Conservation (phyloP, 2,888 invertebrate species). For the Quadriops clusia region DNA sequence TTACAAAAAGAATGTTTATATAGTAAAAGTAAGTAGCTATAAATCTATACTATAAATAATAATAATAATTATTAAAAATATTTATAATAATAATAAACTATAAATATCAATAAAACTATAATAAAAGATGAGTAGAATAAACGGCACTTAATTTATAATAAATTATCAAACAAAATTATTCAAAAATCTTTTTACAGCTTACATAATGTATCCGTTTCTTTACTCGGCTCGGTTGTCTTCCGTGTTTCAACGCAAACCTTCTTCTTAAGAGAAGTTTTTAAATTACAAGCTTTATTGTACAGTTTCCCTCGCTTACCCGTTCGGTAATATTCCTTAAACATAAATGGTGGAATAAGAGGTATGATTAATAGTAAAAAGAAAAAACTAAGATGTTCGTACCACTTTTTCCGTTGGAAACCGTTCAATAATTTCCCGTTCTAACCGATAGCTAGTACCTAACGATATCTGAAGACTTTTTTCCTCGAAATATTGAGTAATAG, state of each 20-base stretch:
- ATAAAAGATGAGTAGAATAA: slow-evolving; percentile 2
- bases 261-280: slow-evolving; percentile 8
- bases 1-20: no score
- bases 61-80: no score
- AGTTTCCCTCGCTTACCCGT: slow-evolving; percentile 14
- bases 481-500: slow-evolving; percentile 15
- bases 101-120: slow-evolving; percentile 1
- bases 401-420: slow-evolving; percentile 18
- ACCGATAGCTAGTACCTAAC: slow-evolving; percentile 12
- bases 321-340: slow-evolving; percentile 18
- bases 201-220: slow-evolving; percentile 3
- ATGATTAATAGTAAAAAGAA: slow-evolving; percentile 4
- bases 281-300: slow-evolving; percentile 17
- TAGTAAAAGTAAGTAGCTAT: no score
- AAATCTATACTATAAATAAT: no score
- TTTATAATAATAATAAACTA: no score
- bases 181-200: not conserved
- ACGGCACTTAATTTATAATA: slow-evolving; percentile 3
- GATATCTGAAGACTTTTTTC: slow-evolving; percentile 13
- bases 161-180: slow-evolving; percentile 3
- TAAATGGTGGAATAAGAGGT: not conserved
- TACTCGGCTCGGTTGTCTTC: slow-evolving; percentile 1
- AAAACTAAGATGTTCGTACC: slow-evolving; percentile 10
- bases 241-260: slow-evolving; percentile 3
- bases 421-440: slow-evolving; percentile 19